Conservation (phyloP, 2,888 invertebrate species). For the Aphodius granarius region DNA sequence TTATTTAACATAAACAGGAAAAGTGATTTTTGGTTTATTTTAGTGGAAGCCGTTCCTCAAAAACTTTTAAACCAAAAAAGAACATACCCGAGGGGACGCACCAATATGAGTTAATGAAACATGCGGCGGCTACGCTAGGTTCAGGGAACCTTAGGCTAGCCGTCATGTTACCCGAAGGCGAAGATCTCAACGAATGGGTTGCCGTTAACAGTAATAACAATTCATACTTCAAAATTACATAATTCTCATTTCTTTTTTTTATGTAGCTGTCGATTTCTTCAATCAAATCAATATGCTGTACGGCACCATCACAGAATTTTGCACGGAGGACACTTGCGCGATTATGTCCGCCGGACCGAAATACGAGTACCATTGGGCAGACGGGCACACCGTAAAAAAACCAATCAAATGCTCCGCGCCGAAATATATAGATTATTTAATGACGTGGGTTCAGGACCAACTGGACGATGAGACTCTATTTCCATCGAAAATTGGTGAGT, state of each 20-base stretch:
- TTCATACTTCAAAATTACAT: neutral
- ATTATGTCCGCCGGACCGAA: slow-evolving; percentile 99
- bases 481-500: slow-evolving; percentile 90
- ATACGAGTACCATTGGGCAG: slow-evolving; percentile 99
- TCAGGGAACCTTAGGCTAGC: slow-evolving; percentile 96
- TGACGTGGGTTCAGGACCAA: slow-evolving; percentile 99
- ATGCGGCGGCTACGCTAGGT: slow-evolving; percentile 97
- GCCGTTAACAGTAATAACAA: slow-evolving; percentile 89
- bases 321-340: slow-evolving; percentile 94
- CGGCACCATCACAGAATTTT: slow-evolving; percentile 99
- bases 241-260: neutral
- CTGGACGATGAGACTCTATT: slow-evolving; percentile 97
- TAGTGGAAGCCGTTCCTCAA: slow-evolving; percentile 88
- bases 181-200: slow-evolving; percentile 99
- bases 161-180: slow-evolving; percentile 96
- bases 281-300: slow-evolving; percentile 99
- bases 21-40: slow-evolving; percentile 17
- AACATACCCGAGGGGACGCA: slow-evolving; percentile 98
- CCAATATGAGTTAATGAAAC: slow-evolving; percentile 99
- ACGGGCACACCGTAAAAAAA: slow-evolving; percentile 96
- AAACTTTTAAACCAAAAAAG: slow-evolving; percentile 98
- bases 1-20: neutral
- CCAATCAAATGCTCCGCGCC: slow-evolving; percentile 99
- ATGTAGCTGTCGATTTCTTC: slow-evolving; percentile 97
- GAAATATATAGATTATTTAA: slow-evolving; percentile 98